Evolutionary conservation across 2,888 invertebrate species (phyloP).

Genomic region (Parasteatoda lunata): DNA sequence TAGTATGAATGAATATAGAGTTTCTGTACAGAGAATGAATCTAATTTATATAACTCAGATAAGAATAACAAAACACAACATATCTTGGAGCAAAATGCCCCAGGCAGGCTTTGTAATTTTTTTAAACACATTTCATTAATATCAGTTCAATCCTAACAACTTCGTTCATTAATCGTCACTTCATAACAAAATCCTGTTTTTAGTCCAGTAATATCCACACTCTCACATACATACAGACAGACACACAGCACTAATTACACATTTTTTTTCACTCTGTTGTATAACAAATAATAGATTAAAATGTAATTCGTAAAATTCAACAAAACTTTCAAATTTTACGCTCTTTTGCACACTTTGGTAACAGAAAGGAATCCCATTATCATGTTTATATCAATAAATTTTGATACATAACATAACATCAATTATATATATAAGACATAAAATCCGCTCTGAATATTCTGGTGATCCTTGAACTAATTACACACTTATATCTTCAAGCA

Average conservation of each 20-base stretch:
- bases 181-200: conserved; percentile 18
- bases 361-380: conserved; percentile 1
- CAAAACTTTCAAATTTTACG: not conserved
- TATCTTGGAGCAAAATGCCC: conserved; percentile 36
- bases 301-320: conserved; percentile 31
- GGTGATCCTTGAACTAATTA: too few species aligned
- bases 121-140: conserved; percentile 35
- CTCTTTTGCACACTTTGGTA: not conserved
- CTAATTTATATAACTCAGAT: conserved; percentile 43
- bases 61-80: conserved; percentile 49
- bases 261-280: conserved; percentile 18
- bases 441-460: too few species aligned
- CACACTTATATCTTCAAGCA: too few species aligned
- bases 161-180: conserved; percentile 4
- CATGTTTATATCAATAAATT: not conserved
- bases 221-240: not conserved
- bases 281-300: conserved; percentile 42
- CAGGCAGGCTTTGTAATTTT: conserved; percentile 45
- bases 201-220: too few species aligned
- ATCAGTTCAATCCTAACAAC: conserved; percentile 1
- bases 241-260: too few species aligned
- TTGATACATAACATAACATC: not conserved
- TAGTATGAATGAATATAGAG: conserved; percentile 55
- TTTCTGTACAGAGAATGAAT: conserved; percentile 60
- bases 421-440: too few species aligned